Base-by-base conservation (phyloP, 2,888 invertebrate species). In the Amiota minor region DNA sequence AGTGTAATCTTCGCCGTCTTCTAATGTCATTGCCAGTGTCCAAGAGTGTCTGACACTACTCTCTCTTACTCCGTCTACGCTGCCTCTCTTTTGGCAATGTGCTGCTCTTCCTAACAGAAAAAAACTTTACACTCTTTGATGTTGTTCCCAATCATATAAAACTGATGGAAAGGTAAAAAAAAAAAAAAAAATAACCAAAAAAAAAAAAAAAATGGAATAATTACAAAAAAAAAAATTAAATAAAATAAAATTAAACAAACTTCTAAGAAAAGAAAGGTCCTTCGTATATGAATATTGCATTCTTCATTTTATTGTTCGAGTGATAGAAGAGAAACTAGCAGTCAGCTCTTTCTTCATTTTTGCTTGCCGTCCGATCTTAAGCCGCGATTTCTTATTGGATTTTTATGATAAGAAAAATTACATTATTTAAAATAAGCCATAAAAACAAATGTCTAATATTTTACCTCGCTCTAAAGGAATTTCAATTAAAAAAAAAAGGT, bases 21-120 rank as follows among this genome's bases (percentile, higher is more conserved):
- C 11, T 18, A 73, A 62, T 73, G 49, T 55, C 70, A 61, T 50
- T 64, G 47, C 67, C 70, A 67, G 23, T 47, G 14, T n/a, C 64
- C 35, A 12, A n/a, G 64, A 46, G 49, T 16, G 10, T 61, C 50
- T 10, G 59, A 70, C 59, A 18, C 2, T 59, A 59, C 59, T 59
- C 62, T 62, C 62, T 62, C 4, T 10, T 65, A 16, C 20, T 16
- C 59, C 23, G 59, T 59, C 59, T 20, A 18, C 18, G 11, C 11
- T 59, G 18, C 20, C 53, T 50, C n/a, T 20, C 11, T n/a, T 20
- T 59, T 59, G 59, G 59, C 16, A 59, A 20, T 59, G 9, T 11
- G 18, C 18, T 18, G 14, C 53, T 53, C 53, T 53, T 14, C 53
- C n/a, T 53, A 9, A 56, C n/a, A n/a, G n/a, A n/a, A n/a, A n/a